These are phyloP conservation scores for Philotrypesis tridentata DNA, from an alignment of 1,140 invertebrate genomes.

Conservation along the genomic window DNA sequence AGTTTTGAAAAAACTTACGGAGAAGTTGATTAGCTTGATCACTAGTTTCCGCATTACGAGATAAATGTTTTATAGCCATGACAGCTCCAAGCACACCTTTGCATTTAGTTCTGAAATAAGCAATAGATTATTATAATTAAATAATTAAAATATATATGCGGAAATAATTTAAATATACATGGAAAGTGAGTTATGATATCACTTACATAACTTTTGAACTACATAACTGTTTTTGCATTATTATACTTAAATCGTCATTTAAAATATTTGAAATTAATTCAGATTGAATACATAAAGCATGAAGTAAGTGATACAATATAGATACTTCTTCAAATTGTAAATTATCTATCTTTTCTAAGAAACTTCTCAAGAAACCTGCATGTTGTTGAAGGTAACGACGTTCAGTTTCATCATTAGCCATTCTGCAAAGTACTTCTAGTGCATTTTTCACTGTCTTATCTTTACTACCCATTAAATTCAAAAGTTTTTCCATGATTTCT, in stretches of 20 bases:
- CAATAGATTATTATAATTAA: neutral
- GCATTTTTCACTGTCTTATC: conserved; percentile 67
- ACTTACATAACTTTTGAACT: conserved; percentile 71
- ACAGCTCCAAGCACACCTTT: conserved; percentile 71
- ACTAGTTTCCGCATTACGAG: conserved; percentile 58
- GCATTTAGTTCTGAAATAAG: conserved; percentile 65
- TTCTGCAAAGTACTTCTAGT: conserved; percentile 62
- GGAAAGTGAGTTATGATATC: neutral
- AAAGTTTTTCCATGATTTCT: conserved; percentile 65
- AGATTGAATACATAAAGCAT: conserved; percentile 73
- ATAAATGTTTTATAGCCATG: conserved; percentile 73
- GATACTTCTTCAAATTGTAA: conserved; percentile 76
- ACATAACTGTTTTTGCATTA: conserved; percentile 78
- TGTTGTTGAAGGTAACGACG: conserved; percentile 65
- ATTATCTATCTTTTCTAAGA: conserved; percentile 77
- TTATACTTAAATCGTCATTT: conserved; percentile 77
- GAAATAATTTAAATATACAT: neutral
- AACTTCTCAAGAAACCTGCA: conserved; percentile 68
- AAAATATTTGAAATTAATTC: conserved; percentile 69
- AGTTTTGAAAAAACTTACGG: conserved; percentile 53
- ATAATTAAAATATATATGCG: neutral
- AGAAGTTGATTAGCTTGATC: conserved; percentile 62
- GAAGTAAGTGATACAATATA: conserved; percentile 74
- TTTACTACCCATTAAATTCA: conserved; percentile 66
- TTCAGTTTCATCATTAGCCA: conserved; percentile 60